A percentile compares a stretch with the other conserved stretches of the same genome.
These are phyloP conservation scores for Cheirogaleus medius DNA, from an alignment of 2,113 vertebrate species.

Conservation along the genomic window DNA sequence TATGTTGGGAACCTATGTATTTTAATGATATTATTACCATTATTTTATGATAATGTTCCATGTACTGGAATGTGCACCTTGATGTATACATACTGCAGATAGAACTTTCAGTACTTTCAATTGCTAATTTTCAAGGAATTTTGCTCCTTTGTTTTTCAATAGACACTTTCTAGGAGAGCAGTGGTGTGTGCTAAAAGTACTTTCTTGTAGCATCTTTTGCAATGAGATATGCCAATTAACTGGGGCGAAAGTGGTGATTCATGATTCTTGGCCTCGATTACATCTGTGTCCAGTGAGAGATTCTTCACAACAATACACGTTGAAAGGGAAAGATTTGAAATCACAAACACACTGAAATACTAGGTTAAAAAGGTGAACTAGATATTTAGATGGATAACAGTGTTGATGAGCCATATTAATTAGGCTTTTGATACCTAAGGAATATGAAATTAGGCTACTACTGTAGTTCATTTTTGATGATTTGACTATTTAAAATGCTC, in stretches of 20 bases:
- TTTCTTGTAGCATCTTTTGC: neutral
- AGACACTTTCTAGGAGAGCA: neutral
- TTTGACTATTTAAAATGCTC: constrained; percentile 3
- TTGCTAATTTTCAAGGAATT: neutral
- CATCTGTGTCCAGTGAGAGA: neutral
- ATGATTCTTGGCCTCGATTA: neutral
- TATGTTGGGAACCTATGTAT: neutral
- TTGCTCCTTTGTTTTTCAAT: neutral
- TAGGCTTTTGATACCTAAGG: constrained; percentile 63
- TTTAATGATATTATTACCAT: neutral
- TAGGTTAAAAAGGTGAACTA: constrained; percentile 57
- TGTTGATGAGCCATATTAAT: constrained; percentile 63
- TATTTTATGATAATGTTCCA: neutral
- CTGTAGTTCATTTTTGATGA: constrained; percentile 65
- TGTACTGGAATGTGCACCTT: neutral
- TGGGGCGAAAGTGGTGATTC: neutral
- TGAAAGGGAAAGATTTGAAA: constrained; percentile 12
- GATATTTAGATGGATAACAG: constrained; percentile 48
- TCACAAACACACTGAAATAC: constrained; percentile 14
- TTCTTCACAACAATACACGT: neutral
- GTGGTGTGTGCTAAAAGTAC: neutral
- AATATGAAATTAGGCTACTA: constrained; percentile 61
- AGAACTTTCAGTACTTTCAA: neutral
- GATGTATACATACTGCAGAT: neutral
- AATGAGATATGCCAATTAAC: neutral